phyloP scores from a whole-genome alignment of 2,888 invertebrate species.

The Proisotoma minuta region DNA sequence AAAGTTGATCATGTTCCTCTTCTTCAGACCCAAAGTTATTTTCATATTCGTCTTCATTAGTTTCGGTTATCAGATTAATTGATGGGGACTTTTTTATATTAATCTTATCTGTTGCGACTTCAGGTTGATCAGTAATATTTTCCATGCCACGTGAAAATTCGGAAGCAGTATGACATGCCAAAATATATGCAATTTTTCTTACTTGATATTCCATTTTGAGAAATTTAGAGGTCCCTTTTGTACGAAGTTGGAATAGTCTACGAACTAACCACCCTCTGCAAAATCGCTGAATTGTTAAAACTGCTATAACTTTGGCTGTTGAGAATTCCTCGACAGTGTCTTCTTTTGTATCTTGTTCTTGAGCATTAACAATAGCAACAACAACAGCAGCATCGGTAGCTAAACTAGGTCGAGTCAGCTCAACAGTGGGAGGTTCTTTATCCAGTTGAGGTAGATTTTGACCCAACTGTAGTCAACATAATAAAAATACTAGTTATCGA shows the following conservation, averaged over 20 bases:
- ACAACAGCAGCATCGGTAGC: no score
- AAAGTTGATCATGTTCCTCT: no score
- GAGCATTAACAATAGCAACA: no score
- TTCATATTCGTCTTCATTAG: not conserved
- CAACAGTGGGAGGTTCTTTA: not conserved
- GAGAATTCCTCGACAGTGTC: no score
- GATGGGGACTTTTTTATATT: no score
- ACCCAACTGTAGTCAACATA: not conserved
- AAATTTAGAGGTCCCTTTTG: constrained; percentile 11
- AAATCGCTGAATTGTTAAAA: constrained; percentile 22
- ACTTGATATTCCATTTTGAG: constrained; percentile 25
- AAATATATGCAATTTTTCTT: constrained; percentile 24
- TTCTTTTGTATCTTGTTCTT: no score
- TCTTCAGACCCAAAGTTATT: not conserved
- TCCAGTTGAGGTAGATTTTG: not conserved
- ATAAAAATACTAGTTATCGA: not conserved
- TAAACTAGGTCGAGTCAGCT: no score
- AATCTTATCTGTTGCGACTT: not conserved
- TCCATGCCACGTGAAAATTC: constrained; percentile 10
- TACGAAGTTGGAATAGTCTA: constrained; percentile 24
- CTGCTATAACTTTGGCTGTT: constrained; percentile 8
- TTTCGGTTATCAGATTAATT: no score
- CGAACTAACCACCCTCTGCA: constrained; percentile 34
- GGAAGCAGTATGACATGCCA: constrained; percentile 24
- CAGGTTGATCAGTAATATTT: not conserved